Base-by-base conservation (phyloP, 2,888 invertebrate species). In the Drosophila infuscata region DNA sequence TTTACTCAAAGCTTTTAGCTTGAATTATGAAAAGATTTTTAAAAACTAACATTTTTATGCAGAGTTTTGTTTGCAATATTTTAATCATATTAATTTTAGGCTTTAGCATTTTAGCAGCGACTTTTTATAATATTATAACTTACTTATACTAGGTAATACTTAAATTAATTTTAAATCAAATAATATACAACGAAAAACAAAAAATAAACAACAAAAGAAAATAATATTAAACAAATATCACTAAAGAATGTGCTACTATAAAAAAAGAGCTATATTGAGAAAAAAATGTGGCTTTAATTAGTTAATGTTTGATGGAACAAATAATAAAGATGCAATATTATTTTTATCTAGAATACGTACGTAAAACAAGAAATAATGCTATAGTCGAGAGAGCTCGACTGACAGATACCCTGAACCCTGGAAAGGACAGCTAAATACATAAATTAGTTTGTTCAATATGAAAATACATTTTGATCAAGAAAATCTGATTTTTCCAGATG, bases 21-120 rank as follows among this genome's bases (percentile, higher is more conserved):
- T 73, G 58, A 84, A 59, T 70, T 82, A 70, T 62, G 75, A 80
- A 88, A 82, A 75, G 56, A 63, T 61, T 66, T 35, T 69, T 53
- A 43, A 72, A 69, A 76, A 70, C 60, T 75, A 61, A 58, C 43
- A 53, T 61, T 58, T 57, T 29, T 38, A 46, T 62, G 68, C 63
- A 61, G 49, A 72, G 32, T 62, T 51, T 20, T 49, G 32, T n/a
- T 69, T 69, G 60, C n/a, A 67, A 76, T 76, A 66, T 66, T 79
- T 63, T 20, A 36, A 59, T 72, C 56, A 60, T 81, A 70, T 69
- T 69, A 63, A 35, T 63, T 57, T 58, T 72, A 70, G 76, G 67
- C 66, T 63, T 59, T 78, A 72, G 85, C 74, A 49, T 71, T 58
- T 70, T 64, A 70, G 72, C 74, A 74, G 86, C 83, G 69, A 79